A percentile compares a stretch with the other conserved stretches of the same genome.
phyloP scores from a whole-genome alignment of 2,888 invertebrate species.

The Caenorhabditis angaria region DNA sequence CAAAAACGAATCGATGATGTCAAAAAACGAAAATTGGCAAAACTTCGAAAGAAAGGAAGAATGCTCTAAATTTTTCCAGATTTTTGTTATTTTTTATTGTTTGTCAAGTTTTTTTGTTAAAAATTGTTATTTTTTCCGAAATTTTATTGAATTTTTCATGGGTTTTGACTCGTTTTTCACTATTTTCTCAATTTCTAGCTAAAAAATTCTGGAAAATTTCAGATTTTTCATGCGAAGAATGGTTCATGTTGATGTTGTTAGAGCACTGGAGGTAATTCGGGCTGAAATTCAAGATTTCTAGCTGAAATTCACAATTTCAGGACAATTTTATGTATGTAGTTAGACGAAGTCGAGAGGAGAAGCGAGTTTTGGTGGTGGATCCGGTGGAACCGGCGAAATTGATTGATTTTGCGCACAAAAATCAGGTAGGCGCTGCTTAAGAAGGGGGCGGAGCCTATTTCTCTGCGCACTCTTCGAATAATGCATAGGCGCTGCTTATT shows the following conservation, averaged over 20 bases:
- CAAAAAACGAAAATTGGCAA: conserved; percentile 59
- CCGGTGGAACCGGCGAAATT: conserved; percentile 61
- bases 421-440: conserved; percentile 32
- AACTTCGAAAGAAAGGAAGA: conserved; percentile 62
- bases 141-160: conserved; percentile 10
- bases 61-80: conserved; percentile 43
- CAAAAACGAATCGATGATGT: conserved; percentile 60
- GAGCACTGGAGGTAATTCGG: conserved; percentile 48
- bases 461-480: too few species aligned
- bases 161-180: conserved; percentile 5
- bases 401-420: conserved; percentile 29
- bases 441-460: too few species aligned
- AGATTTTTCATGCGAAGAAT: conserved; percentile 19
- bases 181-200: conserved; percentile 10
- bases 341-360: conserved; percentile 26
- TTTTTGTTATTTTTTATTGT: background rate
- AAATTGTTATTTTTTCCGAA: background rate
- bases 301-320: background rate
- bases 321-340: conserved; percentile 67
- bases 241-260: conserved; percentile 62
- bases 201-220: background rate
- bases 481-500: too few species aligned
- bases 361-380: conserved; percentile 57
- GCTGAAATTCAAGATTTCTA: too few species aligned
- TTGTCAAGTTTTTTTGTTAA: conserved; percentile 18